These are phyloP conservation scores for Otis tarda DNA, from an alignment of 2,113 vertebrate genomes.

Conservation along the genomic window DNA sequence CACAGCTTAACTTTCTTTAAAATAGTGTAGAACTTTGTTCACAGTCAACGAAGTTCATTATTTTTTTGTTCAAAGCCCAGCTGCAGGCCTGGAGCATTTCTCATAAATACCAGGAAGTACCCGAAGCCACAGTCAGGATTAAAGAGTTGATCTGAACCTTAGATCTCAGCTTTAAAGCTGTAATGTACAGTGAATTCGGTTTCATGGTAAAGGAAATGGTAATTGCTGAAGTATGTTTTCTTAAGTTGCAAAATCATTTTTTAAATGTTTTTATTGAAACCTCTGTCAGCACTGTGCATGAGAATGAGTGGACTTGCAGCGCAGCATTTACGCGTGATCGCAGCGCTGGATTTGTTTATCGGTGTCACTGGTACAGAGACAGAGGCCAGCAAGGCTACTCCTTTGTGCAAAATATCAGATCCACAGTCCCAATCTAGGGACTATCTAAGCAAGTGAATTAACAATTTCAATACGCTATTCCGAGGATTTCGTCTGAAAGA, in stretches of 20 bases:
- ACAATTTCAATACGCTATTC: accelerated
- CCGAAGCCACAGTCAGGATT: conserved; percentile 71
- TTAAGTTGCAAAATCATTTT: conserved; percentile 59
- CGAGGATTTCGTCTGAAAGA: neutral
- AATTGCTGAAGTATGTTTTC: conserved; percentile 75
- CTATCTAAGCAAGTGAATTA: neutral
- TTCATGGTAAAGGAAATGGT: conserved; percentile 67
- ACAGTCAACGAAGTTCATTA: conserved; percentile 54
- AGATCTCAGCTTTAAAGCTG: conserved; percentile 73
- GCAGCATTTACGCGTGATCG: accelerated
- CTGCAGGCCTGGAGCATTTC: conserved; percentile 68
- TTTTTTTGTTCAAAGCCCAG: conserved; percentile 68
- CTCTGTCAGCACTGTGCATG: neutral
- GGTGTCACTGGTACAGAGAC: neutral
- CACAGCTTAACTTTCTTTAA: conserved; percentile 31
- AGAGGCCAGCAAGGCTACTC: neutral
- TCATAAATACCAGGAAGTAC: conserved; percentile 76
- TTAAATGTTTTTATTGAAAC: conserved; percentile 49
- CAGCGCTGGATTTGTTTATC: neutral
- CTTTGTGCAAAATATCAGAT: neutral
- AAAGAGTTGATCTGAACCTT: conserved; percentile 69
- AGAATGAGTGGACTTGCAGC: neutral
- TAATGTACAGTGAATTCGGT: conserved; percentile 64
- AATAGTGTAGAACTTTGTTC: conserved; percentile 5
- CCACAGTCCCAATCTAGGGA: neutral